Evolutionary conservation across 2,797 vertebrate genomes (phyloP).

Genomic region (Nothura maculosa): DNA sequence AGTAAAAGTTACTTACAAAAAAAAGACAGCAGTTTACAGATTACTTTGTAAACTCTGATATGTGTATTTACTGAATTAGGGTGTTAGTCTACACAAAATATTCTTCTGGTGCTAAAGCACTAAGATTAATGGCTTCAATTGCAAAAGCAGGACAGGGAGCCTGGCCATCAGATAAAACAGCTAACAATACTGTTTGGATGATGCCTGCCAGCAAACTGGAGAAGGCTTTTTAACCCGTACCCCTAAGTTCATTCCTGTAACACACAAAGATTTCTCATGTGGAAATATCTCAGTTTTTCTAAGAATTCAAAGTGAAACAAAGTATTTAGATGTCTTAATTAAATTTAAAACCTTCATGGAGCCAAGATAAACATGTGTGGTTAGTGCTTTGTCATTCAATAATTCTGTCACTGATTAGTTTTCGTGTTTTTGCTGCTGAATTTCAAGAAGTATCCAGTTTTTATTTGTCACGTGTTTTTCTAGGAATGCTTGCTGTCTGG

Average conservation of each 20-base stretch:
- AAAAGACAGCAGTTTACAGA: background rate
- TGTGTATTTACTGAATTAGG: background rate
- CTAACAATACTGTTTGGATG: background rate
- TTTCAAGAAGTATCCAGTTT: background rate
- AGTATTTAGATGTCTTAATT: background rate
- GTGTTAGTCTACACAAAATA: background rate
- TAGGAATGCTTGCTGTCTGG: constrained; percentile 85
- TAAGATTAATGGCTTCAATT: background rate
- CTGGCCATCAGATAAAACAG: background rate
- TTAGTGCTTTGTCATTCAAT: background rate
- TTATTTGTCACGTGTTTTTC: constrained; percentile 1
- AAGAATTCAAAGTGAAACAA: background rate
- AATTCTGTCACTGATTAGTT: background rate
- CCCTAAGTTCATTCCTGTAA: background rate
- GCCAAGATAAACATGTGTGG: accelerated
- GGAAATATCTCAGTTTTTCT: background rate
- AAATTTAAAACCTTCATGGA: background rate
- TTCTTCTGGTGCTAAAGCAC: background rate
- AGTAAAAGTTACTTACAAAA: background rate
- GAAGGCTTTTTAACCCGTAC: background rate
- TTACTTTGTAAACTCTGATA: background rate
- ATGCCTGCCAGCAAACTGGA: accelerated
- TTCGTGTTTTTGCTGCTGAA: background rate
- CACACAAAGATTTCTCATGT: background rate
- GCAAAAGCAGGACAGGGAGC: background rate